A percentile compares a stretch with the other conserved stretches of the same genome.
Conservation (phyloP, 2,888 invertebrate genomes). For the Aphodius sticticus region DNA sequence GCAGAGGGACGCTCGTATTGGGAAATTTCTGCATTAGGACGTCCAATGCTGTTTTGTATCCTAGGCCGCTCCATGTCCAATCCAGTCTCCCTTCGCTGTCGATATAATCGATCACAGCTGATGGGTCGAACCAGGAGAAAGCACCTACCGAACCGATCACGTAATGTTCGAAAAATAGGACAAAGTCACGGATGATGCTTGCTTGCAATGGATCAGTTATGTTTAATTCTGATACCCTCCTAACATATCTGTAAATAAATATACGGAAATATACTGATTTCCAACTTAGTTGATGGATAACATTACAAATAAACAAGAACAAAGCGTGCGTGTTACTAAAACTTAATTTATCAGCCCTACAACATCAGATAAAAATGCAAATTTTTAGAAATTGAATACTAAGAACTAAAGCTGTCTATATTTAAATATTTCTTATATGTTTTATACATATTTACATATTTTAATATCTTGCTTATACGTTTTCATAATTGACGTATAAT, state of each 20-base stretch:
- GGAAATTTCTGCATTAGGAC: slow-evolving; percentile 61
- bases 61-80: slow-evolving; percentile 74
- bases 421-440: too few relatives aligned
- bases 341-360: too few relatives aligned
- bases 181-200: slow-evolving; percentile 30
- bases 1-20: slow-evolving; percentile 30
- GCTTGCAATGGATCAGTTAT: slow-evolving; percentile 38
- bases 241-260: slow-evolving; percentile 39
- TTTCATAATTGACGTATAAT: too few relatives aligned
- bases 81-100: slow-evolving; percentile 72
- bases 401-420: too few relatives aligned
- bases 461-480: too few relatives aligned
- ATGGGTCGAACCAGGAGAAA: slow-evolving; percentile 71
- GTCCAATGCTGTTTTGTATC: slow-evolving; percentile 70
- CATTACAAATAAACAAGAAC: too few relatives aligned
- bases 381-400: too few relatives aligned
- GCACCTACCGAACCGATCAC: slow-evolving; percentile 57
- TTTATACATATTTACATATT: too few relatives aligned
- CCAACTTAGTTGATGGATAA: too few relatives aligned
- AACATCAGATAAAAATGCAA: too few relatives aligned
- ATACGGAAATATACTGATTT: too few relatives aligned
- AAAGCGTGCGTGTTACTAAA: too few relatives aligned
- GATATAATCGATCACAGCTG: slow-evolving; percentile 71
- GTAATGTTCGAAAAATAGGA: slow-evolving; percentile 41
- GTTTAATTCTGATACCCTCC: slow-evolving; percentile 39